These are phyloP conservation scores for Hemitrygon akajei DNA, from an alignment of 2,797 vertebrate genomes.

Conservation along the genomic window DNA sequence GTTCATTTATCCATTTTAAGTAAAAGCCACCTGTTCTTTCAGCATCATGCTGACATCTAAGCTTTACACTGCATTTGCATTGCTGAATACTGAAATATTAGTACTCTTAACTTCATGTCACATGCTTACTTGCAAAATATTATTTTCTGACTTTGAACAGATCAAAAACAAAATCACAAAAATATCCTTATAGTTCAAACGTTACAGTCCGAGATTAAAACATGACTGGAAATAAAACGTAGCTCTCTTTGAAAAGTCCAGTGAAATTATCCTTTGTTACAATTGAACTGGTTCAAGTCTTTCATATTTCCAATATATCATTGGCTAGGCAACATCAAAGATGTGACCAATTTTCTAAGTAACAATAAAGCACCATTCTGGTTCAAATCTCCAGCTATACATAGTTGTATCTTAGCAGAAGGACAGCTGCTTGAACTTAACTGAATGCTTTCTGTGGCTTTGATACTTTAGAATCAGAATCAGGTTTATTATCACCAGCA, in stretches of 20 bases:
- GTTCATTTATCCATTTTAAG: background rate
- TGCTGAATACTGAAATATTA: background rate
- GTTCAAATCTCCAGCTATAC: background rate
- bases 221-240: background rate
- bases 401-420: too few relatives aligned
- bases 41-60: background rate
- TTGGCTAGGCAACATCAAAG: background rate
- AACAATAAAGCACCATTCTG: background rate
- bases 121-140: background rate
- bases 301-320: background rate
- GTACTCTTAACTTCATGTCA: background rate
- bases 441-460: background rate
- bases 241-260: background rate
- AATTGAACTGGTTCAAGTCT: background rate
- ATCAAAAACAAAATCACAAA: background rate
- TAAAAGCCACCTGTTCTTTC: background rate
- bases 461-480: background rate
- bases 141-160: background rate
- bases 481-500: too few relatives aligned
- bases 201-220: background rate
- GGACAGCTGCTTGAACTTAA: background rate
- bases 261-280: background rate
- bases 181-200: background rate
- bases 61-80: background rate
- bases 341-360: background rate